A percentile compares a stretch with the other conserved stretches of the same genome.
These are phyloP conservation scores for Nothobranchius furzeri DNA, from an alignment of 2,113 vertebrate genomes.

Conservation along the genomic window DNA sequence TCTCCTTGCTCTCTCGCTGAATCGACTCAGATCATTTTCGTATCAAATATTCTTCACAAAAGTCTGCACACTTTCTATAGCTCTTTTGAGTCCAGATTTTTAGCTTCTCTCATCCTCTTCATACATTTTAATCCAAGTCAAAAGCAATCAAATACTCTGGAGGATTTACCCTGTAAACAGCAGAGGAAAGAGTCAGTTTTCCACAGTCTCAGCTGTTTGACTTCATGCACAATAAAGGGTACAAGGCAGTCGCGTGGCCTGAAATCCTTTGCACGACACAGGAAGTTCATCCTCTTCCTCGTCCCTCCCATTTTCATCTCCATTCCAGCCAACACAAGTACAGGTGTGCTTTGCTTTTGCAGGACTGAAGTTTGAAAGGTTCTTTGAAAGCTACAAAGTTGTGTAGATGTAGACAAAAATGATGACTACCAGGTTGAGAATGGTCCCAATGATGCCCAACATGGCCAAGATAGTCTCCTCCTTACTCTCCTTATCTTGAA, in stretches of 20 bases:
- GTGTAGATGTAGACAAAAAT: slow-evolving; percentile 99
- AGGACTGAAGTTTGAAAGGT: background rate
- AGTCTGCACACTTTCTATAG: slow-evolving; percentile 16
- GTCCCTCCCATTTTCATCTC: slow-evolving; percentile 18
- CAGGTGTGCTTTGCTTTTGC: slow-evolving; percentile 3
- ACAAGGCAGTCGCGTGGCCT: slow-evolving; percentile 26
- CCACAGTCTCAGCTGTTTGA: slow-evolving; percentile 39
- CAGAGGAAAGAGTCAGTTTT: slow-evolving; percentile 20
- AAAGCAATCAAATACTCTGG: slow-evolving; percentile 19
- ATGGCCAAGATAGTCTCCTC: slow-evolving; percentile 96
- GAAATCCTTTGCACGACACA: slow-evolving; percentile 17
- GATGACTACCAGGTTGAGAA: slow-evolving; percentile 95
- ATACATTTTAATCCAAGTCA: slow-evolving; percentile 56
- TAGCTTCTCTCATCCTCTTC: slow-evolving; percentile 8
- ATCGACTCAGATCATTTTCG: slow-evolving; percentile 5
- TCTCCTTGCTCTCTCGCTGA: background rate
- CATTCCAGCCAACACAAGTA: background rate
- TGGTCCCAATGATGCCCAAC: slow-evolving; percentile 96
- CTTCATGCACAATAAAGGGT: slow-evolving; percentile 10
- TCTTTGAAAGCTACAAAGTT: slow-evolving; percentile 79
- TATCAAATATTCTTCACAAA: slow-evolving; percentile 45
- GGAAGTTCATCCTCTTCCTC: slow-evolving; percentile 14
- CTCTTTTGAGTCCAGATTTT: slow-evolving; percentile 25
- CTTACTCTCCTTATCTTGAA: slow-evolving; percentile 93
- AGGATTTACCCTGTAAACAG: slow-evolving; percentile 22